A percentile compares a stretch with the other conserved stretches of the same genome.
These are phyloP conservation scores for Nasonia oneida DNA, from an alignment of 2,888 invertebrate species.

Conservation along the genomic window DNA sequence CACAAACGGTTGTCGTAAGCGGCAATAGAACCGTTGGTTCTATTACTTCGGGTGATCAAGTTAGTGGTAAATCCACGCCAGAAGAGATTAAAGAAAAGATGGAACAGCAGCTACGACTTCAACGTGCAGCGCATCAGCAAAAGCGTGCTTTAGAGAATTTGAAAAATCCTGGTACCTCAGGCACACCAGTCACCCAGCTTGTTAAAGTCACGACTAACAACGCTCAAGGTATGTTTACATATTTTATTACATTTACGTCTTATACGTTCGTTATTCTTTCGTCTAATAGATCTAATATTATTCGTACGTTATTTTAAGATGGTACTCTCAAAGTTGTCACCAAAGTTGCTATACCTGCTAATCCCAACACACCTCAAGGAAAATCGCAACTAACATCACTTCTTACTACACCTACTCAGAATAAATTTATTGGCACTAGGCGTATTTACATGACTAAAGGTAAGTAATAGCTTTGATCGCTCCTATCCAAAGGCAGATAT, in stretches of 20 bases:
- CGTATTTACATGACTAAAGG: slow-evolving; percentile 89
- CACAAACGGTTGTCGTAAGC: slow-evolving; percentile 81
- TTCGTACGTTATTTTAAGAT: slow-evolving; percentile 75
- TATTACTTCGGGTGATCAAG: slow-evolving; percentile 72
- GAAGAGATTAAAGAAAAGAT: slow-evolving; percentile 93
- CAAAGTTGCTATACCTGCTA: slow-evolving; percentile 83
- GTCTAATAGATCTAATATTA: slow-evolving; percentile 16
- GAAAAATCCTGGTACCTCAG: slow-evolving; percentile 73
- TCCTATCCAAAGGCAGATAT: not conserved
- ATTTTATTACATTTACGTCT: slow-evolving; percentile 35
- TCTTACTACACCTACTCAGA: slow-evolving; percentile 83
- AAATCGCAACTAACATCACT: slow-evolving; percentile 86
- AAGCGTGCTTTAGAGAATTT: slow-evolving; percentile 86
- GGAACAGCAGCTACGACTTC: slow-evolving; percentile 93
- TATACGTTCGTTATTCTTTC: not conserved
- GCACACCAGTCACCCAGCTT: slow-evolving; percentile 79
- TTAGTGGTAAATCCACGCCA: slow-evolving; percentile 83
- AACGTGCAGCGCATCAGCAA: slow-evolving; percentile 93
- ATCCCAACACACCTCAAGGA: slow-evolving; percentile 80
- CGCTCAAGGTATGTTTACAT: slow-evolving; percentile 81
- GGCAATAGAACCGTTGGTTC: slow-evolving; percentile 69
- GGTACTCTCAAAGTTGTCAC: slow-evolving; percentile 85
- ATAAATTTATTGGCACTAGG: slow-evolving; percentile 85
- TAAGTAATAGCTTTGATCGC: slow-evolving; percentile 61
- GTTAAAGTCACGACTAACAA: slow-evolving; percentile 81